phyloP scores from a whole-genome alignment of 1,140 invertebrate genomes.

The Triops longicaudatus region DNA sequence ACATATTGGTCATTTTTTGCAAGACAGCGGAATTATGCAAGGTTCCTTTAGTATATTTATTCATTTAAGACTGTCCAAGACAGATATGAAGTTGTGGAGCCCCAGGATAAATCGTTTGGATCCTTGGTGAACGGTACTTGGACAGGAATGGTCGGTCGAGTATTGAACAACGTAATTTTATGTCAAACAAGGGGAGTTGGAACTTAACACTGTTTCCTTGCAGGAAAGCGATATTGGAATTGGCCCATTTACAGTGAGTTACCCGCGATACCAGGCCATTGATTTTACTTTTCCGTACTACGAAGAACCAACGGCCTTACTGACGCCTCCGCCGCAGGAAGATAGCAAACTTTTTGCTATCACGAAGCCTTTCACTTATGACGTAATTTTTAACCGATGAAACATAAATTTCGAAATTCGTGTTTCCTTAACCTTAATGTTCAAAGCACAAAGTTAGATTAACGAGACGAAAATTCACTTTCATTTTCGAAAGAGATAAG shows the following conservation, averaged over 20 bases:
- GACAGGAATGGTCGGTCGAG: not conserved
- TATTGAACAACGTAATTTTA: not conserved
- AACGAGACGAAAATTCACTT: too few species aligned
- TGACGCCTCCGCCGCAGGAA: conserved; percentile 24
- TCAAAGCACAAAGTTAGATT: too few species aligned
- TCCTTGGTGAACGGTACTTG: not conserved
- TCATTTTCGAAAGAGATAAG: too few species aligned
- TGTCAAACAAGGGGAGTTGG: not conserved
- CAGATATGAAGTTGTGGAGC: not conserved
- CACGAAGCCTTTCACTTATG: conserved; percentile 27
- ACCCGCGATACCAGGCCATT: not conserved
- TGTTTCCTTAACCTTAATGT: not conserved
- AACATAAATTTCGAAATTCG: not conserved
- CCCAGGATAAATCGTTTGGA: not conserved
- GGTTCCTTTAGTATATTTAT: too few species aligned
- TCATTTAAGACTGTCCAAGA: not conserved
- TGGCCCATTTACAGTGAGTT: conserved; percentile 15
- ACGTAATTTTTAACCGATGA: conserved; percentile 17
- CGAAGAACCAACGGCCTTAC: conserved; percentile 18
- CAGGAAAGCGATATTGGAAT: conserved; percentile 20
- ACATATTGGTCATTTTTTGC: not conserved
- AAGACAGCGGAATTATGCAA: too few species aligned
- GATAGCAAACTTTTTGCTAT: conserved; percentile 26
- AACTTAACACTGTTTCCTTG: not conserved
- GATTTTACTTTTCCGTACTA: conserved; percentile 23